Evolutionary conservation across 1,140 invertebrate species (phyloP).

Genomic region (Apis mellifera): Amel_HAv3.1 CM009938.2:1983501-1984000

Average conservation of each 20-base stretch:
- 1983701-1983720: too few relatives aligned
- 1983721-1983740: background rate
- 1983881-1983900: background rate
- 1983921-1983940: background rate
- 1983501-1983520: background rate
- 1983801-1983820: too few relatives aligned
- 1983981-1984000: slow-evolving; percentile 39
- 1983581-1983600: too few relatives aligned
- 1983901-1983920: background rate
- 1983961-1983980: background rate
- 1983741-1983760: background rate
- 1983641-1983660: too few relatives aligned
- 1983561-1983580: background rate
- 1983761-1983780: too few relatives aligned
- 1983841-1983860: background rate
- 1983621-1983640: background rate
- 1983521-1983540: background rate
- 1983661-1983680: too few relatives aligned
- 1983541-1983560: background rate
- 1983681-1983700: too few relatives aligned
- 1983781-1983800: too few relatives aligned
- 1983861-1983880: background rate
- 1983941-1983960: slow-evolving; percentile 20
- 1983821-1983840: background rate
- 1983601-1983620: too few relatives aligned